These are phyloP conservation scores for Microvelia longipes DNA, from an alignment of 1,140 invertebrate species.

Conservation along the genomic window DNA sequence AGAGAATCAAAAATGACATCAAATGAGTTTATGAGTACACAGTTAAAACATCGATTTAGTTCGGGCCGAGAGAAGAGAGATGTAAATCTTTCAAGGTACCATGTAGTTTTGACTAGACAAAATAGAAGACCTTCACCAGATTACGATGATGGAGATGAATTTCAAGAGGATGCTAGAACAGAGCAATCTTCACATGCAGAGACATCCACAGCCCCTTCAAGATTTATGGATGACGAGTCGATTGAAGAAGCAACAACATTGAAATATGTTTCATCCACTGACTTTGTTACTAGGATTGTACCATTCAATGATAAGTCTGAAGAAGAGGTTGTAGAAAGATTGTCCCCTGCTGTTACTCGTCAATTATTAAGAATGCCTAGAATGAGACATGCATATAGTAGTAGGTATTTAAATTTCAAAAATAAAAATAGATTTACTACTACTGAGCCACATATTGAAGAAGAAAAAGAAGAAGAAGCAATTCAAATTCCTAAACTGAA, in stretches of 20 bases:
- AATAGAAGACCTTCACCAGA: neutral
- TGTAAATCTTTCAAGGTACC: neutral
- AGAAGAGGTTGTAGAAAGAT: neutral
- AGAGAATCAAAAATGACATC: constrained; percentile 9
- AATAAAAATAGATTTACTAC: too few relatives aligned
- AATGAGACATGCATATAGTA: neutral
- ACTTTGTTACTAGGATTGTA: too few relatives aligned
- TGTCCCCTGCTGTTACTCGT: neutral
- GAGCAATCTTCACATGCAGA: neutral
- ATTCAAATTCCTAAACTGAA: too few relatives aligned
- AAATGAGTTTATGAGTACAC: constrained; percentile 6
- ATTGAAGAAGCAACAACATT: too few relatives aligned
- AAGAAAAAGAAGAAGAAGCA: too few relatives aligned
- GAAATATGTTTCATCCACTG: too few relatives aligned
- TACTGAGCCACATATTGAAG: too few relatives aligned
- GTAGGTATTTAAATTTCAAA: too few relatives aligned
- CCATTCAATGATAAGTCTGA: neutral
- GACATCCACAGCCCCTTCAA: neutral
- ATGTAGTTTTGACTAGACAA: neutral
- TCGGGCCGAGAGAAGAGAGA: neutral
- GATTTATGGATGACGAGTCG: too few relatives aligned
- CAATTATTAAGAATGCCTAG: constrained; percentile 4
- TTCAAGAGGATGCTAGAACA: neutral
- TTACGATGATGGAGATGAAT: neutral
- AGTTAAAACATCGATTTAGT: neutral